phyloP scores from a whole-genome alignment of 2,797 vertebrate species.

The Corythornis leucogaster region DNA sequence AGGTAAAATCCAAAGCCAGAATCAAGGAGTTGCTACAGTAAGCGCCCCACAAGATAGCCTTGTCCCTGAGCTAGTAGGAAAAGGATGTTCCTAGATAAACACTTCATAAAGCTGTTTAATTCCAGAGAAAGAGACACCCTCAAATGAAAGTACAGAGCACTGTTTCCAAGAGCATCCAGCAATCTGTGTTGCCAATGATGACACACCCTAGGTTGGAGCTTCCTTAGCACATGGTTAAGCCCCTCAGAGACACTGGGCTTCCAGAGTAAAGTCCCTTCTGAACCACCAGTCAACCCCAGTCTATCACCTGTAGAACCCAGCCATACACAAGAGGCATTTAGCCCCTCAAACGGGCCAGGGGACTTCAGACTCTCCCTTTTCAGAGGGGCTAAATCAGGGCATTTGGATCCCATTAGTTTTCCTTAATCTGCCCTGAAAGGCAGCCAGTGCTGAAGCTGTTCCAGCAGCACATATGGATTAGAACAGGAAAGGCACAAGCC shows the following conservation, averaged over 20 bases:
- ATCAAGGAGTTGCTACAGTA: neutral
- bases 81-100: neutral
- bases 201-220: neutral
- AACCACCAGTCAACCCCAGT: neutral
- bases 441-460: slow-evolving; percentile 22
- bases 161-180: neutral
- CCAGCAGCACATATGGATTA: neutral
- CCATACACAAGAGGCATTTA: neutral
- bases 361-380: neutral
- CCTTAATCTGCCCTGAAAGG: neutral
- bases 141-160: neutral
- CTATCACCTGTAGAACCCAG: neutral
- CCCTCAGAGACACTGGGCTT: neutral
- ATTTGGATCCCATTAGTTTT: neutral
- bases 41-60: neutral
- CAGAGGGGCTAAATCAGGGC: neutral
- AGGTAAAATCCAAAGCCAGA: neutral
- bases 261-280: neutral
- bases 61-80: neutral
- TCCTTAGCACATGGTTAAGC: neutral
- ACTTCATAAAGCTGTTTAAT: neutral
- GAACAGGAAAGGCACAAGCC: neutral
- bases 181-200: neutral
- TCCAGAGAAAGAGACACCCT: neutral
- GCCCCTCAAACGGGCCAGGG: rapidly evolving